A percentile compares a stretch with the other conserved stretches of the same genome.
These are phyloP conservation scores for Athrips mouffetella DNA, from an alignment of 2,888 invertebrate genomes.

Conservation along the genomic window DNA sequence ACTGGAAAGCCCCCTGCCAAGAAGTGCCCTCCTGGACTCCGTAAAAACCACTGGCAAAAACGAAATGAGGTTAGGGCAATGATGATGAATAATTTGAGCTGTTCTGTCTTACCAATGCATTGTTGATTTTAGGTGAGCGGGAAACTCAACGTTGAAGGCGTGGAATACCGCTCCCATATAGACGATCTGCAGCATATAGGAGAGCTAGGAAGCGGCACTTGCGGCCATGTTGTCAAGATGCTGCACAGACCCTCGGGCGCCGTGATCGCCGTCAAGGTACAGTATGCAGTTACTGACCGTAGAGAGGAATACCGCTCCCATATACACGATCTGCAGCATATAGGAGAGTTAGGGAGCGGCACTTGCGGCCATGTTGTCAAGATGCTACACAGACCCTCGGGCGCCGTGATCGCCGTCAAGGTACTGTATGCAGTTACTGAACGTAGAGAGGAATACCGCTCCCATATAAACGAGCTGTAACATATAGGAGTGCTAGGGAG, in stretches of 20 bases:
- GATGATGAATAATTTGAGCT: too few species aligned
- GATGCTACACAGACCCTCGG: constrained; percentile 93
- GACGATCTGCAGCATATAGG: constrained; percentile 91
- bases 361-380: constrained; percentile 99
- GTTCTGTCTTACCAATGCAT: too few species aligned
- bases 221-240: constrained; percentile 99
- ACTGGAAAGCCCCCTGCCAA: too few species aligned
- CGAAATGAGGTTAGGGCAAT: too few species aligned
- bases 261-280: constrained; percentile 97
- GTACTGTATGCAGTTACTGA: too few species aligned
- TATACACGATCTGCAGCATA: constrained; percentile 89
- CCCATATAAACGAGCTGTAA: constrained; percentile 89
- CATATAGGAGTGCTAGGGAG: constrained; percentile 93
- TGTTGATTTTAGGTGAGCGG: constrained; percentile 89
- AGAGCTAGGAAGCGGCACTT: constrained; percentile 95
- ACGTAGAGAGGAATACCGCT: constrained; percentile 86
- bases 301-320: constrained; percentile 87
- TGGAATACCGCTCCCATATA: constrained; percentile 87
- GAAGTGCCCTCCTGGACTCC: too few species aligned
- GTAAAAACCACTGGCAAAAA: too few species aligned
- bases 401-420: constrained; percentile 95
- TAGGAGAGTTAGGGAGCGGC: constrained; percentile 94
- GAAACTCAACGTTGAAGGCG: constrained; percentile 88
- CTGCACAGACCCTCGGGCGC: constrained; percentile 89
- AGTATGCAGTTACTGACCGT: too few species aligned